These are phyloP conservation scores for Gadopsis marmoratus DNA, from an alignment of 2,797 vertebrate species.

Conservation along the genomic window DNA sequence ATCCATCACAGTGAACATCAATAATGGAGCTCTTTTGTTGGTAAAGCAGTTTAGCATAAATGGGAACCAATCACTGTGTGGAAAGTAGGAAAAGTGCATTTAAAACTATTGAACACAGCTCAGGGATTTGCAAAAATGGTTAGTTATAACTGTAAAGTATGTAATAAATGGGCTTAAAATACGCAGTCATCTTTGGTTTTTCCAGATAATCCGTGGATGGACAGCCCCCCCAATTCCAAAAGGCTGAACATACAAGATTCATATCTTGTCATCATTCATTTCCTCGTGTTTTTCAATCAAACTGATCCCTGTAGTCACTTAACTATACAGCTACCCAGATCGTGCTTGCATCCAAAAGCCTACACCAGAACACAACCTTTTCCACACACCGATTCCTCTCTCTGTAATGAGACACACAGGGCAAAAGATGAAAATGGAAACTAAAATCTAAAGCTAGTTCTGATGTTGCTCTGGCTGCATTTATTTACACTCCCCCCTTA, in stretches of 20 bases:
- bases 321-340: not conserved
- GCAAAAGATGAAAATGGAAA: not conserved
- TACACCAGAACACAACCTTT: not conserved
- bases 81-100: not conserved
- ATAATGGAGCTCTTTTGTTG: not conserved
- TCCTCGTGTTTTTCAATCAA: not conserved
- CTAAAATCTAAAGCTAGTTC: not conserved
- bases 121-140: not conserved
- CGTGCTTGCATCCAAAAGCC: not conserved
- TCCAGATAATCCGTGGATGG: not conserved
- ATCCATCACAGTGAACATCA: not conserved
- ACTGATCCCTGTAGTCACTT: not conserved
- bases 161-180: not conserved
- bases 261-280: not conserved
- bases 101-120: not conserved
- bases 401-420: not conserved
- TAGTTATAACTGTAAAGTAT: not conserved
- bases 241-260: not conserved
- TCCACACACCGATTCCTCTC: not conserved
- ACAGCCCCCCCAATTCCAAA: not conserved
- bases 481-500: not conserved
- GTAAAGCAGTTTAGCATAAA: conserved; percentile 1
- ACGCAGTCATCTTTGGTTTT: conserved; percentile 15
- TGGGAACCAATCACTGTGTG: not conserved
- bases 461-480: not conserved